Conservation (phyloP, 1,140 invertebrate species). For the Scaptomyza graminum region DNA sequence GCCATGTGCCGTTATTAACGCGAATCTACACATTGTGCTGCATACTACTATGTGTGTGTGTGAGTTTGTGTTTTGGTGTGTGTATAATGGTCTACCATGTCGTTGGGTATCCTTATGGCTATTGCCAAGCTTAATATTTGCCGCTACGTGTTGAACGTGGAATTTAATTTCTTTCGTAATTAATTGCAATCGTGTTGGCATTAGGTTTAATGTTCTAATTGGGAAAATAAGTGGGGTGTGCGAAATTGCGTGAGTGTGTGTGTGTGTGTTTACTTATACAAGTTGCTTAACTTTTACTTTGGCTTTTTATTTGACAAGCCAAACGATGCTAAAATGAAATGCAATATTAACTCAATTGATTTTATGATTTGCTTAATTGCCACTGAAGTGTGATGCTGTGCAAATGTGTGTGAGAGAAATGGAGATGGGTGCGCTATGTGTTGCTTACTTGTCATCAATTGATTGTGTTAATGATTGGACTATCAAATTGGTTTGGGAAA, state of each 20-base stretch:
- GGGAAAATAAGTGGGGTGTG: constrained; percentile 48
- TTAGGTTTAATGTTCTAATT: constrained; percentile 80
- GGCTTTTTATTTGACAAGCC: constrained; percentile 66
- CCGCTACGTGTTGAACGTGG: constrained; percentile 77
- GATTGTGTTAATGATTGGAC: constrained; percentile 10
- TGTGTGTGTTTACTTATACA: constrained; percentile 20
- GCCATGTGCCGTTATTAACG: constrained; percentile 67
- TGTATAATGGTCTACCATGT: constrained; percentile 43
- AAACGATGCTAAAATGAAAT: constrained; percentile 57
- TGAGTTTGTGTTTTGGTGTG: constrained; percentile 12
- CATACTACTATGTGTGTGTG: background rate
- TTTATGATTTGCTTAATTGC: constrained; percentile 69
- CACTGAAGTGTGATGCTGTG: constrained; percentile 7
- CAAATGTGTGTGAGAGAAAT: background rate
- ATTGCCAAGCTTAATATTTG: constrained; percentile 63
- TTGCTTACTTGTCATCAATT: constrained; percentile 18
- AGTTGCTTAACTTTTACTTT: constrained; percentile 60
- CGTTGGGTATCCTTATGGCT: constrained; percentile 18
- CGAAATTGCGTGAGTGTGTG: constrained; percentile 15
- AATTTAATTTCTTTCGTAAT: constrained; percentile 82
- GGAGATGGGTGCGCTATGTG: background rate
- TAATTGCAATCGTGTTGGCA: constrained; percentile 82
- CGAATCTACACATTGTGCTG: constrained; percentile 33
- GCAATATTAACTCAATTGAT: constrained; percentile 67
- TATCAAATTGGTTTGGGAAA: background rate